phyloP scores from a whole-genome alignment of 2,797 vertebrate genomes.

The Notolabrus celidotus region DNA sequence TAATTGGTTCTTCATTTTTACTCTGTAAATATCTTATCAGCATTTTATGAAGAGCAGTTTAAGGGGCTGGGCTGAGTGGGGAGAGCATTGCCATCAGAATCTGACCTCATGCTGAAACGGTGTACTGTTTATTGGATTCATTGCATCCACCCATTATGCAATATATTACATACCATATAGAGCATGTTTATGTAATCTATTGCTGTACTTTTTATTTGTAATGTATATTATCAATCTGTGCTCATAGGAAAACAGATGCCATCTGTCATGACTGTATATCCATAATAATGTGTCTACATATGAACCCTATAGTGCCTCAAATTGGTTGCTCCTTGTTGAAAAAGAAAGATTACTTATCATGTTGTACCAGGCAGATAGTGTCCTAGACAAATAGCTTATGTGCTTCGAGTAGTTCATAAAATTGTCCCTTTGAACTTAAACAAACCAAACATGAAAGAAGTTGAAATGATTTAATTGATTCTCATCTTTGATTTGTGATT shows the following conservation, averaged over 20 bases:
- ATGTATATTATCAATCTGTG: slow-evolving; percentile 44
- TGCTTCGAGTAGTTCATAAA: slow-evolving; percentile 14
- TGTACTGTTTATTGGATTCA: slow-evolving; percentile 46
- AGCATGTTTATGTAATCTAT: slow-evolving; percentile 44
- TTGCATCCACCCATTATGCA: slow-evolving; percentile 41
- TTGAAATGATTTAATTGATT: not conserved
- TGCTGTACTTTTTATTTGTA: slow-evolving; percentile 57
- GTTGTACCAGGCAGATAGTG: slow-evolving; percentile 19
- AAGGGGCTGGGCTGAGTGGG: slow-evolving; percentile 17
- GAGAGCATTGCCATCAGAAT: slow-evolving; percentile 33
- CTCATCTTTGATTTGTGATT: slow-evolving; percentile 19
- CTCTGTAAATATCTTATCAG: slow-evolving; percentile 41
- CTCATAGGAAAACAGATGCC: slow-evolving; percentile 40
- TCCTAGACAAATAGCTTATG: slow-evolving; percentile 21
- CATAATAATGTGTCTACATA: slow-evolving; percentile 45
- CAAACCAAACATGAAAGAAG: not conserved
- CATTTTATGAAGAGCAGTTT: slow-evolving; percentile 31
- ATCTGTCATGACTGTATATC: slow-evolving; percentile 28
- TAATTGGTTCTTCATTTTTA: slow-evolving; percentile 34
- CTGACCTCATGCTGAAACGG: slow-evolving; percentile 62
- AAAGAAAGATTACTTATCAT: slow-evolving; percentile 10
- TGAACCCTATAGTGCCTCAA: slow-evolving; percentile 69
- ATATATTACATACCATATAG: slow-evolving; percentile 48
- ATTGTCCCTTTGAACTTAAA: slow-evolving; percentile 27
- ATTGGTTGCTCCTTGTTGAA: slow-evolving; percentile 34